Base-by-base conservation (phyloP, 2,797 vertebrate genomes). In the Molossus molossus region DNA sequence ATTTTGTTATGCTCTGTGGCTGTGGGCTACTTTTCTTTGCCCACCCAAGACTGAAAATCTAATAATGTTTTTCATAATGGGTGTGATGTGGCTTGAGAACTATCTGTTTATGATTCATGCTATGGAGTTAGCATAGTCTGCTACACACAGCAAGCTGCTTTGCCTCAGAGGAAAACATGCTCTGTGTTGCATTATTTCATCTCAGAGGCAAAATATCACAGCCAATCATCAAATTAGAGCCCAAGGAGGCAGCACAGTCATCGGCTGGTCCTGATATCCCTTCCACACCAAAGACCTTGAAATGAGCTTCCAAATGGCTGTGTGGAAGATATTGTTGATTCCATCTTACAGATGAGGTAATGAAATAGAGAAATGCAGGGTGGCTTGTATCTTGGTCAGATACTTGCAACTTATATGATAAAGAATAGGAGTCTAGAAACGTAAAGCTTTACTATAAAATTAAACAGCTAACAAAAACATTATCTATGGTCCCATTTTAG, bases 21-120 rank as follows among this genome's bases (percentile, higher is more conserved):
- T 96, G 3, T 55, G 87, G 72, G 80, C 64, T 94, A 93, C 50
- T 91, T 96, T 96, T 75, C 92, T 96, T 90, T 86, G 92, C 80
- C 85, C 75, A 95, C 88, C 83, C 86, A 95, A 91, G 62, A 95
- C 55, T 95, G 72, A 95, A 95, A 95, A 91, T 80, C 86, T 83
- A 96, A 84, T 95, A 92, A 96, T 64, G 33, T 93, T 94, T 97
- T 95, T 93, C 60, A 94, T 93, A 95, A 92, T 64, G 48, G 45
- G 50, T 15, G 25, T 95, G 93, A 91, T 93, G 84, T 93, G 81
- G 50, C 55, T 96, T 90, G 57, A 90, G 89, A 96, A 97, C 92
- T 96, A 82, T 91, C 88, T 96, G 76, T 77, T 94, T 95, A 87
- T 93, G 97, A 93, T 95, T 97, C 81, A 69, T 80, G 50, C n/a